Base-by-base conservation (phyloP, 2,113 vertebrate species). In the Cyprinodon tularosa region DNA sequence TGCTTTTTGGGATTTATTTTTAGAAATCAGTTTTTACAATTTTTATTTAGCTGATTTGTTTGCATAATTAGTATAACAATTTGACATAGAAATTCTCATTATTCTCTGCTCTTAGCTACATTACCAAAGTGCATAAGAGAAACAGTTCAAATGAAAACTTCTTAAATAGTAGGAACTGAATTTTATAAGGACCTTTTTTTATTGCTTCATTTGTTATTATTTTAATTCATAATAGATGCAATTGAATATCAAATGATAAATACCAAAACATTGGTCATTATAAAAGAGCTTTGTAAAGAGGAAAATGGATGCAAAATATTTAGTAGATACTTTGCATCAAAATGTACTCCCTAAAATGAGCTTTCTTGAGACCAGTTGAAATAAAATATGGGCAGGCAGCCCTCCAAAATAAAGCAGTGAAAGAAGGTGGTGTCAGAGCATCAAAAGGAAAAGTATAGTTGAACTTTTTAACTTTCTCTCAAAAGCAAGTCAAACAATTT, bases 391-490 rank as follows among this genome's bases (percentile, higher is more conserved):
- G 53, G 71, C 22, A 47, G 66, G 74, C 10, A 22, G 66, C 83
- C 62, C 50, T 67, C 67, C 84, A 68, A 86, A 88, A 84, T 59
- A 80, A 76, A 3, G 36, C 20, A 47, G 68, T 37, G 73, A 68
- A 72, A 37, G 22, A 72, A 80, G 82, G 83, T 63, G 60, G 44
- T 72, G 69, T 62, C 60, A 76, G 14, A 74, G 59, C 84, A 87
- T 88, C 79, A 82, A 82, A 88, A 71, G 50, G 69, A 86, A 82
- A 85, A 71, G 82, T 68, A 78, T 68, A 64, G 40, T 65, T 83
- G 80, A 72, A 77, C 57, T 84, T 63, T n/a, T 38, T 38, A 4
- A 65, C 8, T 66, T 66, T 68, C 14, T 53, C 36, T 7, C 2
- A 1, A 44, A 44, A 66, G n/a, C 4, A 44, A 42, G 6, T n/a